A percentile compares a stretch with the other conserved stretches of the same genome.
Evolutionary conservation across 2,888 invertebrate genomes (phyloP).

Genomic region (Orchestes rusci): DNA sequence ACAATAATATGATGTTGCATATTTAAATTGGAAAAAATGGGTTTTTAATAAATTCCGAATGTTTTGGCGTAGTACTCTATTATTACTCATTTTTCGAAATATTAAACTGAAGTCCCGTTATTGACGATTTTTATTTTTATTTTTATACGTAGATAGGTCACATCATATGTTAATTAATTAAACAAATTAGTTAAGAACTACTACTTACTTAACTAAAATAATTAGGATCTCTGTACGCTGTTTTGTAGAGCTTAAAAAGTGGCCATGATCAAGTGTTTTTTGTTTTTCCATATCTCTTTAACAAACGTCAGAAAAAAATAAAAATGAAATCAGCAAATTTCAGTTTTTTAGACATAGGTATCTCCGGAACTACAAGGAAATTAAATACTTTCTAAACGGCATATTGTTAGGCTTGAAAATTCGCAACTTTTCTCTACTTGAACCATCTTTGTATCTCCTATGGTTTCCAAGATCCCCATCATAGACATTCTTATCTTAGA

Average conservation of each 20-base stretch:
- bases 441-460: background rate
- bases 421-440: background rate
- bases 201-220: no score
- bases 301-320: background rate
- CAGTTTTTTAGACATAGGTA: background rate
- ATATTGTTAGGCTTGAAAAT: background rate
- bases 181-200: no score
- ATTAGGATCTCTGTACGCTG: background rate
- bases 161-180: no score
- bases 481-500: background rate
- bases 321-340: background rate
- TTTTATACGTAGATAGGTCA: no score
- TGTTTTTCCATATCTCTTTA: background rate
- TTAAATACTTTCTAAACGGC: background rate
- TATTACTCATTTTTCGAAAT: no score
- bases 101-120: no score
- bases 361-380: background rate
- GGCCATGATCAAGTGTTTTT: background rate
- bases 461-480: background rate
- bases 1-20: no score
- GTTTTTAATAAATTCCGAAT: no score
- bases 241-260: background rate
- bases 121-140: no score
- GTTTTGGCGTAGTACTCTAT: no score
- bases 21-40: no score